Evolutionary conservation across 2,797 vertebrate genomes (phyloP), one percentile per base, ranked within the genome.

Genomic region (Ataeniobius toweri): DNA sequence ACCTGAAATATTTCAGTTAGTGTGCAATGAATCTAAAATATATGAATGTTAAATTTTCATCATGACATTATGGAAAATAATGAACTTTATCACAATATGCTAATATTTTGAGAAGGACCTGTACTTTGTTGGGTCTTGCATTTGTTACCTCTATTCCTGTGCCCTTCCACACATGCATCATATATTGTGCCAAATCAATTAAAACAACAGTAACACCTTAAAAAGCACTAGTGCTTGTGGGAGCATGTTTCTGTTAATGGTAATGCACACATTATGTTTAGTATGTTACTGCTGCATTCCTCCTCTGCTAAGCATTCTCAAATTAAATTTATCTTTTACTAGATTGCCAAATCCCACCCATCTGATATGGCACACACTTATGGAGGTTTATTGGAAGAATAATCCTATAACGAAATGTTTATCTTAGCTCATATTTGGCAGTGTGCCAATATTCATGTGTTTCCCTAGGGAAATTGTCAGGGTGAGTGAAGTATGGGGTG

Each of bases 371-470:
- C 77, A 80, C 79, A 81, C 81, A 80, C 82, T 74, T 75, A 82
- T 74, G 58, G 80, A 82, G 84, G 71, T 91, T 89, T 86, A 93
- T 75, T 91, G 86, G 89, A 82, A 86, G 78, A 74, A 80, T 83
- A 75, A 89, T 68, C 78, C 80, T 82, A 85, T 79, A 82, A 85
- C 82, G 90, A 88, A 79, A 83, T 93, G 89, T 91, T 93, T 89
- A 86, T 79, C 86, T 87, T 85, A 79, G 81, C 78, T 86, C 90
- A 80, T 74, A 83, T 90, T 81, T 77, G 85, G 51, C 80, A 83
- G 86, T 88, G 86, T 89, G 83, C 80, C 80, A 77, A 73, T 85
- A 84, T 83, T 80, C 77, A 59, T 46, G 76, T 79, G 77, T 14
- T 24, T 55, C 74, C 48, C 71, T 24, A 50, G 46, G 70, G 74